Evolutionary conservation across 2,888 invertebrate species (phyloP), one percentile per base, ranked within the genome.

Genomic region (Bugula neritina): DNA sequence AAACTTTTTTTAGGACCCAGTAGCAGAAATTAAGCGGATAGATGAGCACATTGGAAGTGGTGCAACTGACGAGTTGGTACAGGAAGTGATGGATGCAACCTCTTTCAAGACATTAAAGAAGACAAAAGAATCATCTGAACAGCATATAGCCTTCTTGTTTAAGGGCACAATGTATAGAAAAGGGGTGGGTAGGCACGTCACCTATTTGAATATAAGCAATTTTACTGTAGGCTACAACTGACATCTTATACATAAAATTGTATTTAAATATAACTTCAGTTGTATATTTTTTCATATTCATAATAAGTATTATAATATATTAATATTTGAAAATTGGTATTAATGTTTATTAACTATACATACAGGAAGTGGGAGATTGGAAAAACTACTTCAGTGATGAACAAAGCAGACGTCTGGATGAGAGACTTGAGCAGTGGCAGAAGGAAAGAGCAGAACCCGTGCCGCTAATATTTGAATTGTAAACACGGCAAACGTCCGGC

Each of bases 1-100:
- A n/a, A n/a, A n/a, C n/a, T n/a, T n/a, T n/a, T n/a, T 63, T 5
- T 63, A 63, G 63, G 63, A 63, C 31, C 63, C 63, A 63, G 5
- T 25, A 2, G 31, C 5, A 31, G 63, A 63, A 27, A 3, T 63
- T 2, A 5, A 31, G 29, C 2, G 63, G 27, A 63, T 63, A 63
- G 31, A 63, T 63, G 63, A 63, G 31, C 63, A 63, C n/a, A 13
- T 63, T 10, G 63, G 63, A 31, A 63, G 31, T 2, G n/a, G 31
- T 5, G 63, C 63, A 25, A 63, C 31, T 31, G 63, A 63, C 10
- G 34, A 63, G 5, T 31, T 63, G 29, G 10, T 63, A 13, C 2
- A 31, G 27, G 29, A 63, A n/a, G 31, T 63, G 3, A 31, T 34
- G 21, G 5, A 63, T 13, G 63, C 31, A 29, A 63, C 29, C 34